Base-by-base conservation (phyloP, 2,797 vertebrate genomes). In the Streptopelia turtur region DNA sequence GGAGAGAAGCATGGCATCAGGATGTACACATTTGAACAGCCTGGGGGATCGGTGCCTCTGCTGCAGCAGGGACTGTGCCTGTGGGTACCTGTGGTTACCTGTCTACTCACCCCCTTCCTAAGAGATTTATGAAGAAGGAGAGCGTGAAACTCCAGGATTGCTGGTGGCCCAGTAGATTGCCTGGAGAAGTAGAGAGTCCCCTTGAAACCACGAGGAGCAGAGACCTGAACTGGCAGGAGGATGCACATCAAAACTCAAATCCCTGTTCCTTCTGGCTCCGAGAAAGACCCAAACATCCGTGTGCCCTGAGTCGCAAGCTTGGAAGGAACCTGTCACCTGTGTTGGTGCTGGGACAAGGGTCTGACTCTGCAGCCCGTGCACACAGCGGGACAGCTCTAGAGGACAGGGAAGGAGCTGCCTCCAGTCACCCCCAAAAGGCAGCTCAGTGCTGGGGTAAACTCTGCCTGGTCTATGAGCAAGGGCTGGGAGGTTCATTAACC, bases 271-370 rank as follows among this genome's bases (percentile, higher is more conserved):
- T 16, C 15, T 7, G 18, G 9, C 65, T 90, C 60, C 9, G 5
- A 70, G 23, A 1, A 1, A 81, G n/a, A 78, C n/a, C 3, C n/a
- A 68, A 37, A 56, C 6, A 3, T 63, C 13, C 0, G 0, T 1
- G 1, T 74, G 52, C 68, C 79, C 31, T 41, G 37, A 76, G 52
- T 25, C 11, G 0, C 13, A 7, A 31, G 50, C 50, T 85, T 47
- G 47, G 28, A 37, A 72, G 41, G 52, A 85, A 2, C 4, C 1
- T 9, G 17, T 82, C 50, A 60, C n/a, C 56, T 37, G 18, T 64
- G 28, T 45, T 31, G 9, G 17, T 49, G 53, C 33, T 49, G 59
- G 50, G 53, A 68, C 7, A 43, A 33, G 31, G 41, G 20, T 45
- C 49, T 72, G 50, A 23, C 59, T 83, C 41, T 69, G 41, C 63